Evolutionary conservation across 2,113 vertebrate genomes (phyloP).

Genomic region (Zosterops lateralis): DNA sequence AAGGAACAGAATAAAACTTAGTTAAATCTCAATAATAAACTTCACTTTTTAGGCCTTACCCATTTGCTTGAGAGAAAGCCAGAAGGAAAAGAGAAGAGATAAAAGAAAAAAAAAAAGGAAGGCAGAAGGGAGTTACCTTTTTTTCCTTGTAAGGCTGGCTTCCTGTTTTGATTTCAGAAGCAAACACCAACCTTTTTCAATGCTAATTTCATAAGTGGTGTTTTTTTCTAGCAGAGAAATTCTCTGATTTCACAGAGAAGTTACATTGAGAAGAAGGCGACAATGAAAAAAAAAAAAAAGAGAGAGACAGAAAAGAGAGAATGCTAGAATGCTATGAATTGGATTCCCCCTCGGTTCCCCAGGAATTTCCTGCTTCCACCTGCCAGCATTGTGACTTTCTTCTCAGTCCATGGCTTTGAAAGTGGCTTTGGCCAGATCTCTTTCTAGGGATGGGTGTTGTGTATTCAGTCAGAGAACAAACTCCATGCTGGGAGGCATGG

Average conservation of each 20-base stretch:
- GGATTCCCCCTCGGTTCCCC: background rate
- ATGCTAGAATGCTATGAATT: background rate
- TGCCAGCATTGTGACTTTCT: background rate
- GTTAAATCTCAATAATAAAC: background rate
- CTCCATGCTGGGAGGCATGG: background rate
- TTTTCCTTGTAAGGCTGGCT: background rate
- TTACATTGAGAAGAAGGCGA: background rate
- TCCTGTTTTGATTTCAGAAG: background rate
- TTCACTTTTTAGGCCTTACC: background rate
- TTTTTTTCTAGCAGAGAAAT: background rate
- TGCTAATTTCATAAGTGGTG: background rate
- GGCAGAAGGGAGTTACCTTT: background rate
- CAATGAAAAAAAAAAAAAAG: background rate
- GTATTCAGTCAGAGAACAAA: background rate
- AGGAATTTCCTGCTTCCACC: background rate
- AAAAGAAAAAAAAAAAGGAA: background rate
- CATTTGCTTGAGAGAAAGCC: background rate
- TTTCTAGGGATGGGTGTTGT: background rate
- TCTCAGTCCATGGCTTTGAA: background rate
- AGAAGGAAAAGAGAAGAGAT: background rate
- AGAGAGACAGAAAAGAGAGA: background rate
- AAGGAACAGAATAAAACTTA: background rate
- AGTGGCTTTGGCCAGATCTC: background rate
- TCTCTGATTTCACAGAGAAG: background rate
- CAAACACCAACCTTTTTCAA: background rate